These are phyloP conservation scores for Charadrius vociferus DNA, from an alignment of 2,113 vertebrate genomes.

Conservation along the genomic window DNA sequence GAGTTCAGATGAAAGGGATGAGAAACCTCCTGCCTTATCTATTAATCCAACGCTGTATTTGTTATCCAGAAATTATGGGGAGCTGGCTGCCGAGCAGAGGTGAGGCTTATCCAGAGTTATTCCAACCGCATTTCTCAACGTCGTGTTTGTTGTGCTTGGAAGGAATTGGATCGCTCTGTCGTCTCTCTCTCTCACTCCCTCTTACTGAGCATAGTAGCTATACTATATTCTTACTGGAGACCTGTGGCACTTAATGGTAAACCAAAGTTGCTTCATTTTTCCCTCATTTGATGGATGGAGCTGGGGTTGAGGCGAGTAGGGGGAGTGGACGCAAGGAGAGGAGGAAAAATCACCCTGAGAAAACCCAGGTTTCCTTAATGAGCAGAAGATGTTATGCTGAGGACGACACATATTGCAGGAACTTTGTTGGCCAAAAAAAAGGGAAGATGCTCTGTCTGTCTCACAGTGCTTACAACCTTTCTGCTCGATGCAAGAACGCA, in stretches of 20 bases:
- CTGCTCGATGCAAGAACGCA: neutral
- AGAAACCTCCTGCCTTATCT: conserved; percentile 27
- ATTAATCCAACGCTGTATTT: conserved; percentile 12
- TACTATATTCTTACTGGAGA: conserved; percentile 32
- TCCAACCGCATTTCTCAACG: conserved; percentile 23
- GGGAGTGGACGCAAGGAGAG: neutral
- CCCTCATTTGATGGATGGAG: conserved; percentile 43
- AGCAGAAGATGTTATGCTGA: neutral
- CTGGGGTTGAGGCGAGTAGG: neutral
- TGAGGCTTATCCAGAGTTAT: conserved; percentile 49
- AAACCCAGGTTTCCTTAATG: conserved; percentile 19
- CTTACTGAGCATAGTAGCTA: conserved; percentile 50
- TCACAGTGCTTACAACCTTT: neutral
- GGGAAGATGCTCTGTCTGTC: neutral
- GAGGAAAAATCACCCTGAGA: conserved; percentile 24
- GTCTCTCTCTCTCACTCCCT: conserved; percentile 15
- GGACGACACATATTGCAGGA: neutral
- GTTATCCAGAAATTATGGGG: conserved; percentile 37
- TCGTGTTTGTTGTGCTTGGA: conserved; percentile 70
- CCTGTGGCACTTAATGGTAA: neutral
- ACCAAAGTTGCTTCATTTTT: conserved; percentile 7
- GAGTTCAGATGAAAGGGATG: neutral
- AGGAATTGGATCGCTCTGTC: neutral
- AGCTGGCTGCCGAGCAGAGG: conserved; percentile 32
- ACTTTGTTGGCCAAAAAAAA: neutral